These are phyloP conservation scores for Alces alces DNA, from an alignment of 2,113 vertebrate species.

Conservation along the genomic window DNA sequence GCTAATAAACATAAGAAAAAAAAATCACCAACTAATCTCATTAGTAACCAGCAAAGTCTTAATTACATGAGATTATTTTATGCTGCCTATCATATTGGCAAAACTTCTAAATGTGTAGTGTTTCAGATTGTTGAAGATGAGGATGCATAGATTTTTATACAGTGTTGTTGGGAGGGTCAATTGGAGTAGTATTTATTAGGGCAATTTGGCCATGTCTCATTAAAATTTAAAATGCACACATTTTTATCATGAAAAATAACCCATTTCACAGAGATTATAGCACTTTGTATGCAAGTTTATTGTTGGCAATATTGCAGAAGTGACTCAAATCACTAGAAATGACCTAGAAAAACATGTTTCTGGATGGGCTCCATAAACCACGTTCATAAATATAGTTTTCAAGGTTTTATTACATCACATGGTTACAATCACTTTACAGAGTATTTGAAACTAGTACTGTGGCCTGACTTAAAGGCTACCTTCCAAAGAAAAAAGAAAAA, in stretches of 20 bases:
- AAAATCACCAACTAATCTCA: neutral
- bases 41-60: neutral
- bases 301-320: neutral
- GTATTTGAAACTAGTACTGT: conserved; percentile 12
- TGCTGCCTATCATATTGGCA: neutral
- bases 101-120: neutral
- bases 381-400: neutral
- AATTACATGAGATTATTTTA: neutral
- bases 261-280: neutral
- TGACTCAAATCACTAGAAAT: neutral
- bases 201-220: neutral
- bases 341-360: neutral
- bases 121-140: neutral
- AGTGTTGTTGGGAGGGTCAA: neutral
- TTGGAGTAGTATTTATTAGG: neutral
- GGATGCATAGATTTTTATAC: neutral
- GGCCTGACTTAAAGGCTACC: neutral
- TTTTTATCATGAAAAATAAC: neutral
- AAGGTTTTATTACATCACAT: conserved; percentile 7
- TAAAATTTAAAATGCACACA: neutral
- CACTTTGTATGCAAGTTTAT: neutral
- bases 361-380: neutral
- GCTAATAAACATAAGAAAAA: neutral
- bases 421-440: neutral
- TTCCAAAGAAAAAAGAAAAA: conserved; percentile 25